These are phyloP conservation scores for Mylabris phalerata DNA, from an alignment of 1,140 invertebrate species.

Conservation along the genomic window DNA sequence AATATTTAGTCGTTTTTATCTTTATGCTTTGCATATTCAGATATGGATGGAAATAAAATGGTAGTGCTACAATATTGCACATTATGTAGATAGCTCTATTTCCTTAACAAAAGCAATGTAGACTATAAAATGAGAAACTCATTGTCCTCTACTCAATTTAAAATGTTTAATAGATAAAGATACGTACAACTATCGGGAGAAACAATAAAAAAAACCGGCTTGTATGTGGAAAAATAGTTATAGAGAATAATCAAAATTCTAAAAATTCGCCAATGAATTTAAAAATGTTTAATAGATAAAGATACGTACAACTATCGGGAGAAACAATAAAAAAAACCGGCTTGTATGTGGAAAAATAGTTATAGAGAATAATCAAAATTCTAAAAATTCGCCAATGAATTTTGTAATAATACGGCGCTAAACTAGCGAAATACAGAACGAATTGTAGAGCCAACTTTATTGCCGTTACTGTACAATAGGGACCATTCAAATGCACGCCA, in stretches of 20 bases:
- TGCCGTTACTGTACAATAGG: constrained; percentile 14
- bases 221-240: not conserved
- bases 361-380: not conserved
- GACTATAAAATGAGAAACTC: constrained; percentile 17
- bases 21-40: too few relatives aligned
- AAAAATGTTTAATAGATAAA: constrained; percentile 25
- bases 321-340: not conserved
- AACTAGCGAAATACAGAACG: constrained; percentile 15
- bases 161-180: constrained; percentile 25
- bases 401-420: constrained; percentile 6
- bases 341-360: not conserved
- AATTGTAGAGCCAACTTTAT: constrained; percentile 18
- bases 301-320: constrained; percentile 7
- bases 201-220: not conserved
- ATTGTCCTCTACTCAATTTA: constrained; percentile 17
- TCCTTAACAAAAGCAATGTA: constrained; percentile 5
- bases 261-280: constrained; percentile 8
- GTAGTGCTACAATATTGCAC: not conserved
- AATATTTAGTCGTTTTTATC: too few relatives aligned
- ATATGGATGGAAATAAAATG: too few relatives aligned
- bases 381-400: constrained; percentile 5
- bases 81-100: constrained; percentile 8
- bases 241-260: not conserved
- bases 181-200: constrained; percentile 1
- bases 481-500: constrained; percentile 22